Evolutionary conservation across 2,113 vertebrate species (phyloP), one percentile per base, ranked within the genome.

Genomic region (Butorides virescens): DNA sequence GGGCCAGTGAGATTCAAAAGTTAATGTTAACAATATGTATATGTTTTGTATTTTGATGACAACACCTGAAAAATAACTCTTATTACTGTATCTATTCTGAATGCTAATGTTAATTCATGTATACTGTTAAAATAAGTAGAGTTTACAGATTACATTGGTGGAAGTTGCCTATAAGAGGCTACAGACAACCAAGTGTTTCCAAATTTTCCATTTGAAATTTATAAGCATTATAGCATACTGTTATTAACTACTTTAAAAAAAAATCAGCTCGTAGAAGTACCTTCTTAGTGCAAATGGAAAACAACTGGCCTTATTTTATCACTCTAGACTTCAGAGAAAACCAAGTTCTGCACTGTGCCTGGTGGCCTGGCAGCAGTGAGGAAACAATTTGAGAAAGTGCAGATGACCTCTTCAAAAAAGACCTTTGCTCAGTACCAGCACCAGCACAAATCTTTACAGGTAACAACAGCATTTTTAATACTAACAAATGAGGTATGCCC

Each of bases 281-380:
- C 1, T 17, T 82, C 63, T 94, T 67, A 39, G 21, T 52, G 13
- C 42, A 88, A 87, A 63, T 21, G 29, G 30, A 83, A 93, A 93
- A 91, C 17, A 90, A 67, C 8, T 50, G 36, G 7, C 77, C 34
- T 86, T 76, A 85, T 92, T 93, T 94, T 75, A 88, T 95, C 72
- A 96, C 95, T 89, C 95, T 97, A 99, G 99, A 97, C 98, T 97
- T 97, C 98, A 97, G 99, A 99, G 93, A 99, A 99, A 94, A 97
- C 97, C 36, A 99, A 98, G 91, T 98, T 98, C 91, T 98, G 98
- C 92, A 98, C 98, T 47, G 97, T 99, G 97, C 98, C 99, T 88
- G 99, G 99, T 92, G 99, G 99, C 92, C 95, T 99, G 84, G 99
- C 99, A 97, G 99, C 98, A 65, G 97, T 99, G 97, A 99, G 99